These are phyloP conservation scores for Amblyopsis rosae DNA, from an alignment of 2,113 vertebrate species.

Conservation along the genomic window DNA sequence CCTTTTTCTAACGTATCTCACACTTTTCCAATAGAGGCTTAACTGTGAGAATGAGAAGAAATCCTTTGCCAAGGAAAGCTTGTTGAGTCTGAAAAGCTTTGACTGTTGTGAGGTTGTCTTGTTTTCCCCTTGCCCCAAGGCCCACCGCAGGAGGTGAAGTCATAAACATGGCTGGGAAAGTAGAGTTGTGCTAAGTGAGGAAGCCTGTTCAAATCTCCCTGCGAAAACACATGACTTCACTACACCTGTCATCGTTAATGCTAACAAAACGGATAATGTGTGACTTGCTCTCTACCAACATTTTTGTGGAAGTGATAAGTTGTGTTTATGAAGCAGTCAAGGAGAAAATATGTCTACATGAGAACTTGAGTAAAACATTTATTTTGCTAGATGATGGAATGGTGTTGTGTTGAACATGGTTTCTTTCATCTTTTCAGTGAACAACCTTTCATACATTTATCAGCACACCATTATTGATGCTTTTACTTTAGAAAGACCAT, in stretches of 20 bases:
- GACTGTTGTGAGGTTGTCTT: conserved; percentile 62
- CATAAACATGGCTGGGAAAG: conserved; percentile 72
- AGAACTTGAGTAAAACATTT: conserved; percentile 11
- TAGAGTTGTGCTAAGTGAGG: conserved; percentile 60
- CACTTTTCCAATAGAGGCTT: conserved; percentile 43
- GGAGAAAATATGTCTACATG: conserved; percentile 10
- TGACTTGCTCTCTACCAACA: conserved; percentile 29
- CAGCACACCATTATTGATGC: conserved; percentile 12
- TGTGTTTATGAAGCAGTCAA: conserved; percentile 31
- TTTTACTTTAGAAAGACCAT: conserved; percentile 3
- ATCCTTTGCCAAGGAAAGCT: conserved; percentile 48
- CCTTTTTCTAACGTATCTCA: conserved; percentile 8
- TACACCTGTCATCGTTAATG: conserved; percentile 64
- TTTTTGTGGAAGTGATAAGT: conserved; percentile 30
- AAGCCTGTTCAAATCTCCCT: conserved; percentile 61
- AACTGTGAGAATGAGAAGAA: conserved; percentile 39
- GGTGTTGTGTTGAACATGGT: too few relatives aligned
- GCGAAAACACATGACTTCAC: conserved; percentile 73
- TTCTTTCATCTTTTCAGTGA: too few relatives aligned
- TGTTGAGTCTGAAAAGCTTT: conserved; percentile 57
- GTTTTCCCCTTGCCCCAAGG: conserved; percentile 66
- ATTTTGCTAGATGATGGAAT: not conserved
- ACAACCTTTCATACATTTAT: not conserved
- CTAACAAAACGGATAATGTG: conserved; percentile 38
- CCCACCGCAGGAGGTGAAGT: conserved; percentile 74